Conservation (phyloP, 2,888 invertebrate species). For the Antheraea yamamai region DNA sequence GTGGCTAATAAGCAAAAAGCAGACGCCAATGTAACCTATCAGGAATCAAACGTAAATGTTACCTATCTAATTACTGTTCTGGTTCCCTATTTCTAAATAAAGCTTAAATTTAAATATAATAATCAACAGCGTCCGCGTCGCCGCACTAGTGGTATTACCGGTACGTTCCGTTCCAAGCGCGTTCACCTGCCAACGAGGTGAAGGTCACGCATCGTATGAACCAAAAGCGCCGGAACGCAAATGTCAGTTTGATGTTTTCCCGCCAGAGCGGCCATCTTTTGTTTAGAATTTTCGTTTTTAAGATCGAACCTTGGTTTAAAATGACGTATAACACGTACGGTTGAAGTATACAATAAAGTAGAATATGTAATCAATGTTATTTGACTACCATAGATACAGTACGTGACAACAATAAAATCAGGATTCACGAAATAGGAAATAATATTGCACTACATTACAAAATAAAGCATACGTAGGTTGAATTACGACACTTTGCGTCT, state of each 20-base stretch:
- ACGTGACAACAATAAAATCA: background rate
- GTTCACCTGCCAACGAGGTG: slow-evolving; percentile 76
- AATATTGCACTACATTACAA: background rate
- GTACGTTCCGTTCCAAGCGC: slow-evolving; percentile 39
- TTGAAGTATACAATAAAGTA: slow-evolving; percentile 5
- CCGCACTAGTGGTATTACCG: slow-evolving; percentile 12
- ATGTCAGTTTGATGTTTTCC: slow-evolving; percentile 69
- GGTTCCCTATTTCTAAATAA: background rate
- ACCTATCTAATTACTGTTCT: background rate
- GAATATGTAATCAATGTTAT: background rate
- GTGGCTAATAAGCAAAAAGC: too few species aligned
- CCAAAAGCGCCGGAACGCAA: slow-evolving; percentile 56
- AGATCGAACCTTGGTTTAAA: background rate
- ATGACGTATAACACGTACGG: background rate
- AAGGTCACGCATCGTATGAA: slow-evolving; percentile 69
- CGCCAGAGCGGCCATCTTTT: slow-evolving; percentile 39
- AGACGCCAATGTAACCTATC: background rate
- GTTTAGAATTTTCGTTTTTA: background rate
- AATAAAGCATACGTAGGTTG: background rate
- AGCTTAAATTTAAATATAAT: background rate
- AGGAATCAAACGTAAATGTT: background rate
- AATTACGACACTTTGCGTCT: background rate
- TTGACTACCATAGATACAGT: background rate
- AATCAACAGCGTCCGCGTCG: background rate
- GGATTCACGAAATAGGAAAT: background rate